These are phyloP conservation scores for Tribolium madens DNA, from an alignment of 1,140 invertebrate species.

Conservation along the genomic window DNA sequence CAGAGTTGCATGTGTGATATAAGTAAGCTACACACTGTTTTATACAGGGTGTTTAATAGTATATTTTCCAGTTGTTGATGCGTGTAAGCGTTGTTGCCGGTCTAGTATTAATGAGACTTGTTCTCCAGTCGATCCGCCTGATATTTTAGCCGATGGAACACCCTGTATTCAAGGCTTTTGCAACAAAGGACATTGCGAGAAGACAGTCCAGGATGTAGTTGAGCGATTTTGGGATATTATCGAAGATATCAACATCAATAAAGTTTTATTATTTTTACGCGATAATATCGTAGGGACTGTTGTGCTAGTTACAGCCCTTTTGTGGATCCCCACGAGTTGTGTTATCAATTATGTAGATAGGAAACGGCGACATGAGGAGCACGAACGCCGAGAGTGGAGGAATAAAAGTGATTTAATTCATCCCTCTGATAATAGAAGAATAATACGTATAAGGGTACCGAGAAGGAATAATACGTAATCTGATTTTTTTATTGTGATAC, in stretches of 20 bases:
- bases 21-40: slow-evolving; percentile 70
- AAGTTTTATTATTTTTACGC: slow-evolving; percentile 86
- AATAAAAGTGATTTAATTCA: slow-evolving; percentile 72
- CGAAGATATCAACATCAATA: slow-evolving; percentile 95
- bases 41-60: not conserved
- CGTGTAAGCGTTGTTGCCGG: slow-evolving; percentile 91
- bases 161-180: slow-evolving; percentile 97
- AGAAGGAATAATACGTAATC: slow-evolving; percentile 21
- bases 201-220: slow-evolving; percentile 94
- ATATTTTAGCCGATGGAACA: slow-evolving; percentile 91
- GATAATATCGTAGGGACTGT: slow-evolving; percentile 93
- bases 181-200: slow-evolving; percentile 93
- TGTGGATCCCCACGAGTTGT: slow-evolving; percentile 93
- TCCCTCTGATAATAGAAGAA: slow-evolving; percentile 70
- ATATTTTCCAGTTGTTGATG: slow-evolving; percentile 77
- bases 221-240: slow-evolving; percentile 97
- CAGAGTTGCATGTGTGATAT: slow-evolving; percentile 96
- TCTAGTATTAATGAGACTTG: slow-evolving; percentile 92
- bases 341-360: slow-evolving; percentile 85
- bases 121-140: slow-evolving; percentile 86
- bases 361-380: slow-evolving; percentile 62
- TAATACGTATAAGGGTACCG: slow-evolving; percentile 70
- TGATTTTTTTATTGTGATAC: not conserved
- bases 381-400: slow-evolving; percentile 61
- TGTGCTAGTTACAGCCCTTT: slow-evolving; percentile 86